phyloP scores from a whole-genome alignment of 1,140 invertebrate species.

The Zelostemma sp. region DNA sequence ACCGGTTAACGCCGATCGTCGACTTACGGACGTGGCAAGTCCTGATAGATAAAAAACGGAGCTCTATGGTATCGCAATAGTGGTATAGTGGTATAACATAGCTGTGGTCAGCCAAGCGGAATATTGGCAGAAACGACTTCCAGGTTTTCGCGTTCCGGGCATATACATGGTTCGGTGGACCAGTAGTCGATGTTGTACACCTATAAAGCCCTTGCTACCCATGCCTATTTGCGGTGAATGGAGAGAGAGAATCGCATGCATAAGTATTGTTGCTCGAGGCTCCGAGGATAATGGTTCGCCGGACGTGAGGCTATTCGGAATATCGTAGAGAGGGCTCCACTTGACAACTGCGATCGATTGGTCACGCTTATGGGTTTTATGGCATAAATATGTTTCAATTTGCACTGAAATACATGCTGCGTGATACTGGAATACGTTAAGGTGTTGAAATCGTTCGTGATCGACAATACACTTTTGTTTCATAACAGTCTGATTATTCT shows the following conservation, averaged over 20 bases:
- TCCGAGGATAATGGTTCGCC: not conserved
- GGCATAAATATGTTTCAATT: conserved; percentile 7
- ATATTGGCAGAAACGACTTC: conserved; percentile 50
- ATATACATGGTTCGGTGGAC: not conserved
- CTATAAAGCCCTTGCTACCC: not conserved
- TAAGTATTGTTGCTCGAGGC: not conserved
- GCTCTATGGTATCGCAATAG: conserved; percentile 37
- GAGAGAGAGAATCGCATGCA: not conserved
- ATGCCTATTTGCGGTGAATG: not conserved
- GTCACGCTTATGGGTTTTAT: conserved; percentile 9
- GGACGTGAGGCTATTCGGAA: conserved; percentile 1
- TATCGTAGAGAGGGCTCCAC: not conserved
- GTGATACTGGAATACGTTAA: not conserved
- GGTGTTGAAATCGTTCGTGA: not conserved
- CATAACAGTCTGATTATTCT: not conserved
- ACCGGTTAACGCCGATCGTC: conserved; percentile 51
- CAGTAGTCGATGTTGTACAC: not conserved
- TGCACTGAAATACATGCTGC: not conserved
- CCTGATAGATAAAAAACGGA: conserved; percentile 26
- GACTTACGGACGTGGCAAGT: conserved; percentile 33
- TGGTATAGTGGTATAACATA: conserved; percentile 53
- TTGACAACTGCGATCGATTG: conserved; percentile 2
- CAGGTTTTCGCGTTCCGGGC: conserved; percentile 41
- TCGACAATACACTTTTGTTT: not conserved
- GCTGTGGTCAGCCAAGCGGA: conserved; percentile 59